phyloP scores from a whole-genome alignment of 2,888 invertebrate species.

The Spisula solida region DNA sequence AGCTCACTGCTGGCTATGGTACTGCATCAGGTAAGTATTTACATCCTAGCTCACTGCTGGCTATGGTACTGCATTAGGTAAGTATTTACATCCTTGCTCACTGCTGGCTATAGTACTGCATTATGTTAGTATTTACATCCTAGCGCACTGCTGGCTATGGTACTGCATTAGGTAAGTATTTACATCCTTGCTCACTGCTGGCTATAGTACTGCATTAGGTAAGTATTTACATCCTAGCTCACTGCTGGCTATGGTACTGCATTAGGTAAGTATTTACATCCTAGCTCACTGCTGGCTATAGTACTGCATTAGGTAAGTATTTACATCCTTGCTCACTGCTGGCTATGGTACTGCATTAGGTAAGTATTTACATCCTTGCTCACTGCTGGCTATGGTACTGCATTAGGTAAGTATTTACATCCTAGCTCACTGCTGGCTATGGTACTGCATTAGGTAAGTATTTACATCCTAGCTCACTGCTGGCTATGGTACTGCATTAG shows the following conservation, averaged over 20 bases:
- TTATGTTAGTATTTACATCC: too few relatives aligned
- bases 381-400: constrained; percentile 99
- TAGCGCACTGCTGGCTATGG: constrained; percentile 99
- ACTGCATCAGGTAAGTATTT: too few relatives aligned
- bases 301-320: too few relatives aligned
- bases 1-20: constrained; percentile 98
- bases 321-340: constrained; percentile 98
- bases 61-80: constrained; percentile 99
- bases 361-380: constrained; percentile 54
- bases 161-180: too few relatives aligned
- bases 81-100: constrained; percentile 98
- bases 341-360: constrained; percentile 99
- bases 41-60: too few relatives aligned
- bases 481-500: constrained; percentile 88
- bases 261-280: too few relatives aligned
- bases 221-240: too few relatives aligned
- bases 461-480: constrained; percentile 90
- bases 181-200: constrained; percentile 98
- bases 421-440: constrained; percentile 93
- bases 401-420: constrained; percentile 91
- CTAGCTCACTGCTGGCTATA: constrained; percentile 98
- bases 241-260: constrained; percentile 99
- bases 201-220: constrained; percentile 99
- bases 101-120: constrained; percentile 99
- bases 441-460: constrained; percentile 96